Conservation (phyloP, 1,140 invertebrate genomes). For the Brachionus rubens region DNA sequence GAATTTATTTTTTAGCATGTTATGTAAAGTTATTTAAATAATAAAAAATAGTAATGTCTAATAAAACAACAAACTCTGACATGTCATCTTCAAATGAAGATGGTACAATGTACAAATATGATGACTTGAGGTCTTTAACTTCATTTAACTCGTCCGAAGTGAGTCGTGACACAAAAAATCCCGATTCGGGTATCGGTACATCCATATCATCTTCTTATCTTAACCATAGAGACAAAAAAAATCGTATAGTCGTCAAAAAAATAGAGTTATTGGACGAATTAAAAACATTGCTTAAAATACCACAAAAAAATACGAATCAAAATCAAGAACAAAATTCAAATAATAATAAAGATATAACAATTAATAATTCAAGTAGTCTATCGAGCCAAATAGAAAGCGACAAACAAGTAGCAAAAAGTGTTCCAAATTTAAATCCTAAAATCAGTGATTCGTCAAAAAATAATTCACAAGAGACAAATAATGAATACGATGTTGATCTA, state of each 20-base stretch:
- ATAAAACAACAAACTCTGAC: constrained; percentile 15
- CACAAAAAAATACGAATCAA: not conserved
- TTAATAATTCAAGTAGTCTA: too few species aligned
- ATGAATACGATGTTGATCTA: constrained; percentile 15
- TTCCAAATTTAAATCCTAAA: too few species aligned
- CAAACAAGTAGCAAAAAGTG: too few species aligned
- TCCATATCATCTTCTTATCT: not conserved
- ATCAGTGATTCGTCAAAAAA: not conserved
- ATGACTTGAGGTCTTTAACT: not conserved
- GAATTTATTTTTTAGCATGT: too few species aligned
- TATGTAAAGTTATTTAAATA: too few species aligned
- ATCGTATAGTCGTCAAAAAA: constrained; percentile 15
- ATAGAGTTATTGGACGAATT: constrained; percentile 9
- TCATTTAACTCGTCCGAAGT: constrained; percentile 33
- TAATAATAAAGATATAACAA: too few species aligned
- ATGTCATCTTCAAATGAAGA: constrained; percentile 12
- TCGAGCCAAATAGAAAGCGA: too few species aligned
- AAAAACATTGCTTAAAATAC: not conserved
- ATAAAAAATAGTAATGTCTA: constrained; percentile 1
- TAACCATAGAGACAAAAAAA: not conserved
- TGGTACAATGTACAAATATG: constrained; percentile 19
- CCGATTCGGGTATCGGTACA: constrained; percentile 7
- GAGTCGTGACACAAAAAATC: constrained; percentile 12
- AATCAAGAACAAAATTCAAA: not conserved
- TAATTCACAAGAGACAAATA: not conserved